phyloP scores from a whole-genome alignment of 2,113 vertebrate species.

The Seriola quinqueradiata region DNA sequence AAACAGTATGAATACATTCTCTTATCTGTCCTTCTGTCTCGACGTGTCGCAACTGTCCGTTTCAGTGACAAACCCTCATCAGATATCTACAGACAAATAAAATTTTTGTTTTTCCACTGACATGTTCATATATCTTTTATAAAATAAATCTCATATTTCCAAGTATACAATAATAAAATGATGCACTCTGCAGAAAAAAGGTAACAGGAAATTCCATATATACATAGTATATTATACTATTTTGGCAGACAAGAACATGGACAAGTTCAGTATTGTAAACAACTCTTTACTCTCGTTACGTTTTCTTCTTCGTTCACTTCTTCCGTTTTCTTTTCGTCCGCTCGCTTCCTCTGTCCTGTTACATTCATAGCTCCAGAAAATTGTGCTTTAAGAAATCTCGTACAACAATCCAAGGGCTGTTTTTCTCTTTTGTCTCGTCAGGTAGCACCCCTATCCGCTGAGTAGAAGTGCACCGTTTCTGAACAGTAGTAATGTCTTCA shows the following conservation, averaged over 20 bases:
- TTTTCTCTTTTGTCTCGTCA: not conserved
- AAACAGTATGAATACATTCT: slow-evolving; percentile 42
- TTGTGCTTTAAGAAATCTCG: slow-evolving; percentile 92
- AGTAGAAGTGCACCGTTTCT: slow-evolving; percentile 46
- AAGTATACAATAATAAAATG: slow-evolving; percentile 81
- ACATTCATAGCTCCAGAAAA: slow-evolving; percentile 91
- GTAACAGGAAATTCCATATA: slow-evolving; percentile 80
- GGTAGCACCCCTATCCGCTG: slow-evolving; percentile 33
- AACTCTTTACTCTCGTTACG: slow-evolving; percentile 53
- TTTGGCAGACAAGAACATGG: slow-evolving; percentile 81
- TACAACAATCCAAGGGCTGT: slow-evolving; percentile 44
- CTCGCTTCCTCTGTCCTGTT: slow-evolving; percentile 62
- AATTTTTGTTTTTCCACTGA: slow-evolving; percentile 60
- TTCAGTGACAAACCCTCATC: slow-evolving; percentile 6
- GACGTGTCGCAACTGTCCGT: not conserved
- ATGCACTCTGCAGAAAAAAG: slow-evolving; percentile 77
- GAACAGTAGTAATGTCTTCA: slow-evolving; percentile 43
- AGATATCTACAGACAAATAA: slow-evolving; percentile 65
- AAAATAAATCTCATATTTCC: slow-evolving; percentile 85
- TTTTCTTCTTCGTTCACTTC: slow-evolving; percentile 8
- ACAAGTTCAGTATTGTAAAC: slow-evolving; percentile 82
- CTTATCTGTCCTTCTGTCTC: slow-evolving; percentile 14
- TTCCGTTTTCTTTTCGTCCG: not conserved
- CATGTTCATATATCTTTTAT: slow-evolving; percentile 75
- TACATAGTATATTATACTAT: slow-evolving; percentile 65